These are phyloP conservation scores for Hemibagrus wyckioides DNA, from an alignment of 2,113 vertebrate species.

Conservation along the genomic window DNA sequence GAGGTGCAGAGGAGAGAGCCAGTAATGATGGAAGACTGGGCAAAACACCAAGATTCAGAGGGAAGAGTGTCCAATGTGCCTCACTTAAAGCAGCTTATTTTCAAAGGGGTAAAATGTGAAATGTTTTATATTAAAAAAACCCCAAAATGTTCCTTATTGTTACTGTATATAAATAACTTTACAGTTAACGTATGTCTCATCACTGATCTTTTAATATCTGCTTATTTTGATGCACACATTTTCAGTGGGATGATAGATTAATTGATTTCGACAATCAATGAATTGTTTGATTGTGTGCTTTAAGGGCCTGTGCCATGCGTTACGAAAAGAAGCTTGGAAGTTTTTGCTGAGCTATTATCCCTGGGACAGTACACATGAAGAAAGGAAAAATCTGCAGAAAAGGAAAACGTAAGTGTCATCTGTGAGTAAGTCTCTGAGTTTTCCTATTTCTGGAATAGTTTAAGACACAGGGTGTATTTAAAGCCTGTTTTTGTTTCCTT, in stretches of 20 bases:
- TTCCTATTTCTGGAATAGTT: neutral
- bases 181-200: neutral
- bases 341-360: slow-evolving; percentile 91
- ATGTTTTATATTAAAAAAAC: neutral
- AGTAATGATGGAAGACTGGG: slow-evolving; percentile 84
- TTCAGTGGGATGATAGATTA: neutral
- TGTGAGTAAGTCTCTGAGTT: neutral
- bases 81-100: slow-evolving; percentile 81
- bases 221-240: neutral
- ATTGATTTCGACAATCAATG: neutral
- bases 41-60: slow-evolving; percentile 82
- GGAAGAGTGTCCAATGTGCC: slow-evolving; percentile 80
- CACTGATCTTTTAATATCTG: neutral
- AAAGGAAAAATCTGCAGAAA: slow-evolving; percentile 83
- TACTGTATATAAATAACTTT: neutral
- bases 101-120: slow-evolving; percentile 83
- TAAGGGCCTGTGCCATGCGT: slow-evolving; percentile 86
- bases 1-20: slow-evolving; percentile 82
- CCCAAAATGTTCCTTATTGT: neutral
- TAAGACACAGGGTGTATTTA: neutral
- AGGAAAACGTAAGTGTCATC: slow-evolving; percentile 81
- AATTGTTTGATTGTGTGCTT: neutral
- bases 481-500: neutral
- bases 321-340: slow-evolving; percentile 93
- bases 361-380: slow-evolving; percentile 89